Conservation (phyloP, 2,888 invertebrate genomes). For the Tetropium fuscum region DNA sequence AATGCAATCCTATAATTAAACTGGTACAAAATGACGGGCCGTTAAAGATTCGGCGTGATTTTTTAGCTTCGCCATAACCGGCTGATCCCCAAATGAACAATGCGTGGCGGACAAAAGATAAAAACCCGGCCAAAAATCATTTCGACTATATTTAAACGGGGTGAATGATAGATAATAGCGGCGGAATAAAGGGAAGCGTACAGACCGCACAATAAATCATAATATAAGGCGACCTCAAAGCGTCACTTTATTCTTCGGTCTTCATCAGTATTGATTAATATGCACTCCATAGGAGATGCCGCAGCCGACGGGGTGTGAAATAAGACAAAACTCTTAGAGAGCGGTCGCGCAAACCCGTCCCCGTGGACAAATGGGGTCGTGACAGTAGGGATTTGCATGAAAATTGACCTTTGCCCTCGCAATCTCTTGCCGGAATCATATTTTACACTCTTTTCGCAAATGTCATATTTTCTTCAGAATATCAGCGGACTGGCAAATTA, state of each 20-base stretch:
- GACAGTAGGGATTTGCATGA: slow-evolving; percentile 60
- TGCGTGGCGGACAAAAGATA: not conserved
- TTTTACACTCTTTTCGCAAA: slow-evolving; percentile 36
- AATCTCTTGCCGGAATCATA: slow-evolving; percentile 36
- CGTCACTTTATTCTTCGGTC: slow-evolving; percentile 52
- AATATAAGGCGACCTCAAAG: slow-evolving; percentile 50
- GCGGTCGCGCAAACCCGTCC: slow-evolving; percentile 43
- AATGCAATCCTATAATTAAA: no score
- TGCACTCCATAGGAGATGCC: slow-evolving; percentile 51
- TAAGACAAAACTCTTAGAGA: slow-evolving; percentile 54
- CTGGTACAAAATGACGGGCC: no score
- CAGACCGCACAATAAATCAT: slow-evolving; percentile 47
- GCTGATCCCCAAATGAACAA: not conserved
- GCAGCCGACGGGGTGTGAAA: slow-evolving; percentile 59
- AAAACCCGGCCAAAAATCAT: slow-evolving; percentile 18
- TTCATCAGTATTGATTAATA: slow-evolving; percentile 60
- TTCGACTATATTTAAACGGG: slow-evolving; percentile 34
- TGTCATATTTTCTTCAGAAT: slow-evolving; percentile 32
- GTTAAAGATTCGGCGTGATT: no score
- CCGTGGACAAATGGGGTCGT: slow-evolving; percentile 57
- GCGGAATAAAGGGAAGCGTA: slow-evolving; percentile 28
- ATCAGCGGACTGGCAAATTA: slow-evolving; percentile 28
- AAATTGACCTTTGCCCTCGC: slow-evolving; percentile 57
- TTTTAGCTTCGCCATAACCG: no score
- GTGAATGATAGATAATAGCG: slow-evolving; percentile 40